Conservation (phyloP, 2,113 vertebrate species). For the cattle (Bos taurus) region DNA sequence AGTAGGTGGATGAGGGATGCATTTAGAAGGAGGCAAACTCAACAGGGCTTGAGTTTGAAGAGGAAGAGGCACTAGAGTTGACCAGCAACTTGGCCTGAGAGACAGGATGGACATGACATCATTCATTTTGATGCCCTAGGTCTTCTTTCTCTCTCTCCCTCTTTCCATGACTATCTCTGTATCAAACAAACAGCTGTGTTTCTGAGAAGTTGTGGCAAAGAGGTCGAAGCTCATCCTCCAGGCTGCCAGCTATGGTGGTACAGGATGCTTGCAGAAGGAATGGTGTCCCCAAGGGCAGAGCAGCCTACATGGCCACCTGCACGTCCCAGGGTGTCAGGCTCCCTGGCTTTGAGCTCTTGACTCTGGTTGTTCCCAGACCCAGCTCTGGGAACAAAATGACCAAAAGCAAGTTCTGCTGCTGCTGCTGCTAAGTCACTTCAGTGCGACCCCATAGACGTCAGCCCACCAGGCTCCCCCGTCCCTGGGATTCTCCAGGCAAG, state of each 20-base stretch:
- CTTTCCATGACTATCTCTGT: neutral
- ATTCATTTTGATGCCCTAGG: neutral
- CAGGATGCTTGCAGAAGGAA: neutral
- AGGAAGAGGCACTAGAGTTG: neutral
- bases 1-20: neutral
- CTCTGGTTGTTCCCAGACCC: too few relatives aligned
- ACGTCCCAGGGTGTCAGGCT: neutral
- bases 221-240: neutral
- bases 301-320: neutral
- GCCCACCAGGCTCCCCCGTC: too few relatives aligned
- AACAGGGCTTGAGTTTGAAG: neutral
- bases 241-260: accelerated
- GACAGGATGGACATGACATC: too few relatives aligned
- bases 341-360: neutral
- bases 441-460: too few relatives aligned
- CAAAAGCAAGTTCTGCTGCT: neutral
- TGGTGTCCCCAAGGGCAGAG: accelerated
- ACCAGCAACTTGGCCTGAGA: neutral
- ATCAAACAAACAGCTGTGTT: neutral
- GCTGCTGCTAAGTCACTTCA: too few relatives aligned
- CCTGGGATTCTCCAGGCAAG: too few relatives aligned
- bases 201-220: neutral
- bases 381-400: neutral
- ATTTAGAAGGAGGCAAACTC: neutral
- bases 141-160: neutral